Conservation (phyloP, 2,888 invertebrate species). For the Drosophila gaucha region DNA sequence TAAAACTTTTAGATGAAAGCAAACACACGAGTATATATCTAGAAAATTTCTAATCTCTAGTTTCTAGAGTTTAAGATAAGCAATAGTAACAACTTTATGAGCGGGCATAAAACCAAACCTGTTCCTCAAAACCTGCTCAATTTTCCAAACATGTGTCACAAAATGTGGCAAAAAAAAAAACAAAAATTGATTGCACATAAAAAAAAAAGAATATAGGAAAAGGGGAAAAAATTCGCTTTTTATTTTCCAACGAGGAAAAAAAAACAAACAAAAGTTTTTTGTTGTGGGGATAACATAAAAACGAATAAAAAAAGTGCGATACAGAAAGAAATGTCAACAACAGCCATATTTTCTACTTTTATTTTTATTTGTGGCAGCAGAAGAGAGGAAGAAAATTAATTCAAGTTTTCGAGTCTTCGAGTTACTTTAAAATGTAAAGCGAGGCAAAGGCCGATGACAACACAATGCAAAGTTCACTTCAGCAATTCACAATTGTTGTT, state of each 20-base stretch:
- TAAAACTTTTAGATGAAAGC: too few relatives aligned
- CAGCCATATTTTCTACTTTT: conserved; percentile 54
- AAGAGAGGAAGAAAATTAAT: conserved; percentile 63
- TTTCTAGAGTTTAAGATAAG: too few relatives aligned
- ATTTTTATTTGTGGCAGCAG: conserved; percentile 35
- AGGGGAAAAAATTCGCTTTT: conserved; percentile 4
- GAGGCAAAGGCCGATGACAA: conserved; percentile 41
- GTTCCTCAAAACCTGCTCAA: conserved; percentile 11
- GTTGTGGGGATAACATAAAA: neutral
- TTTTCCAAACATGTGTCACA: conserved; percentile 24
- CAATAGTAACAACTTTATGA: too few relatives aligned
- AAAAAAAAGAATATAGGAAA: conserved; percentile 1
- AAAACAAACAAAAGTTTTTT: conserved; percentile 12
- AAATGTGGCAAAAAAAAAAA: conserved; percentile 5
- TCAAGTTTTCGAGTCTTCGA: conserved; percentile 60
- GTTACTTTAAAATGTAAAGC: conserved; percentile 74
- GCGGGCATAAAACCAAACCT: neutral
- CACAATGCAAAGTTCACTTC: conserved; percentile 53
- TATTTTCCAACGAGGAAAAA: conserved; percentile 21
- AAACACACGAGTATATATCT: too few relatives aligned
- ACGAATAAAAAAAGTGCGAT: neutral
- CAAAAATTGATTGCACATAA: conserved; percentile 38
- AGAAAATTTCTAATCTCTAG: too few relatives aligned
- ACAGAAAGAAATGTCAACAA: conserved; percentile 66
- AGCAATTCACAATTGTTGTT: conserved; percentile 55